These are phyloP conservation scores for Ostrea denselamellosa DNA, from an alignment of 1,140 invertebrate genomes.

Conservation along the genomic window DNA sequence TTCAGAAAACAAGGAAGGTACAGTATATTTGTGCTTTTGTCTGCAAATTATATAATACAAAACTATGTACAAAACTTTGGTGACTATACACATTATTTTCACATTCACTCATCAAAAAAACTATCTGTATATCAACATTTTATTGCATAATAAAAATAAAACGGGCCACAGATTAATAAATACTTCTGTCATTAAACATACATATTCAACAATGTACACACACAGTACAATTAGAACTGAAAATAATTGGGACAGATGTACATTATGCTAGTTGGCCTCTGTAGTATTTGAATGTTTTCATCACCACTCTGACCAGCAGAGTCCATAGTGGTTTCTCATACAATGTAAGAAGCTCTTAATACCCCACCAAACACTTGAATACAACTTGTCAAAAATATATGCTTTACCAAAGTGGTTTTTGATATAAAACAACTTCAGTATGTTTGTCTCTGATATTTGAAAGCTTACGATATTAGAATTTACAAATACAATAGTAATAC, in stretches of 20 bases:
- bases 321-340: conserved; percentile 9
- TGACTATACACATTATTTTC: conserved; percentile 30
- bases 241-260: conserved; percentile 22
- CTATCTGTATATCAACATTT: conserved; percentile 34
- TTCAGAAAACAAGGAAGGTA: not conserved
- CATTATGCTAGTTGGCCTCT: conserved; percentile 26
- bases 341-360: conserved; percentile 3
- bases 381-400: not conserved
- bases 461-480: not conserved
- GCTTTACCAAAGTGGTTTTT: not conserved
- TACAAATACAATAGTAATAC: not conserved
- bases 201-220: conserved; percentile 24
- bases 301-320: conserved; percentile 14
- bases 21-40: conserved; percentile 7
- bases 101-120: conserved; percentile 36
- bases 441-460: not conserved
- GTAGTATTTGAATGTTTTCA: not conserved
- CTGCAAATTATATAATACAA: conserved; percentile 38
- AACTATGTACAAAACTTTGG: conserved; percentile 33
- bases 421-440: not conserved
- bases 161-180: conserved; percentile 31
- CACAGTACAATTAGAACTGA: conserved; percentile 4
- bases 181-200: conserved; percentile 23
- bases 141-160: conserved; percentile 38
- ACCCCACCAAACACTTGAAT: not conserved